A percentile compares a stretch with the other conserved stretches of the same genome.
These are phyloP conservation scores for Bovichtus variegatus DNA, from an alignment of 2,797 vertebrate genomes.

Conservation along the genomic window DNA sequence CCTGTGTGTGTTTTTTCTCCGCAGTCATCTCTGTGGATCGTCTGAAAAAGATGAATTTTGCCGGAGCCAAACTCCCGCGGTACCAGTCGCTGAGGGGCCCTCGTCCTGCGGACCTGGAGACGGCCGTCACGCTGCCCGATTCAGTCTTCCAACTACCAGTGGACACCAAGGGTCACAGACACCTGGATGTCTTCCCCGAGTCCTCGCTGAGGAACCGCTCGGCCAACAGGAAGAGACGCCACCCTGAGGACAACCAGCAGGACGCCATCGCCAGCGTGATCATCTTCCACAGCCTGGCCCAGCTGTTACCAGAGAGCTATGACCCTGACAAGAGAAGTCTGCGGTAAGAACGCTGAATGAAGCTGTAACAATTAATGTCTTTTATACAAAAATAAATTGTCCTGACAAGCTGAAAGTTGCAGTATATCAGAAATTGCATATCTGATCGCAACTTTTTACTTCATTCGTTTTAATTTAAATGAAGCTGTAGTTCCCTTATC, in stretches of 20 bases:
- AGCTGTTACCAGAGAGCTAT: conserved; percentile 91
- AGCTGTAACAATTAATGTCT: too few species aligned
- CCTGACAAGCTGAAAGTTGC: neutral
- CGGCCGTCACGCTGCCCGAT: conserved; percentile 90
- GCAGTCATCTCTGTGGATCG: conserved; percentile 95
- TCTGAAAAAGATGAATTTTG: conserved; percentile 92
- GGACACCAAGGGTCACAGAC: conserved; percentile 80
- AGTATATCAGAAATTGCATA: neutral
- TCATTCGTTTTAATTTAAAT: neutral
- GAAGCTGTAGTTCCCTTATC: too few species aligned
- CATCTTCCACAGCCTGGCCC: conserved; percentile 94
- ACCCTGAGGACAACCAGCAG: conserved; percentile 85
- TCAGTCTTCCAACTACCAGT: conserved; percentile 86
- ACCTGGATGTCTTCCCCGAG: conserved; percentile 80
- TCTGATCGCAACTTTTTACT: neutral
- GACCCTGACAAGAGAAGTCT: conserved; percentile 96
- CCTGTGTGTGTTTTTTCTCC: conserved; percentile 11
- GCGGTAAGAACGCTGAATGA: conserved; percentile 78
- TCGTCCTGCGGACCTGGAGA: conserved; percentile 90
- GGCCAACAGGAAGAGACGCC: conserved; percentile 84
- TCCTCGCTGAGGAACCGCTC: conserved; percentile 73
- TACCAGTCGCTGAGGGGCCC: conserved; percentile 91
- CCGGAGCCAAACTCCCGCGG: conserved; percentile 89
- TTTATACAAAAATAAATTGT: neutral
- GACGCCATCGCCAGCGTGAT: conserved; percentile 94